Base-by-base conservation (phyloP, 2,888 invertebrate species). In the Drosophila paramelanica region DNA sequence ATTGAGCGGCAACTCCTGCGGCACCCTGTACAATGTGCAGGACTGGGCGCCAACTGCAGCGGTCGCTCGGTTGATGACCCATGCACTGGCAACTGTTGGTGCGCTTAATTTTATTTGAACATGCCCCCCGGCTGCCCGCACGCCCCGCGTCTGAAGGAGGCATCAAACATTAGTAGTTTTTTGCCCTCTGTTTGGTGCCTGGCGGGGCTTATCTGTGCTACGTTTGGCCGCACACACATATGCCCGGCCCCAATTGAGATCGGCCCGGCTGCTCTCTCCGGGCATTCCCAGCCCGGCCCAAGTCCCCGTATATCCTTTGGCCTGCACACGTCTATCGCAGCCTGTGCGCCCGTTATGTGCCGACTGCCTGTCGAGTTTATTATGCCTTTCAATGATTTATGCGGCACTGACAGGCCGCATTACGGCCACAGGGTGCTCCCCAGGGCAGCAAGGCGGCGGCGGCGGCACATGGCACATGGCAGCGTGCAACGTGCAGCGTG, bases 21-120 rank as follows among this genome's bases (percentile, higher is more conserved):
- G 2, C 74, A 67, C 77, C 74, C 77, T 77, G 13, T 77, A 61
- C 17, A 11, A 0, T 20, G 38, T 38, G 36, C 52, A 56, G 67
- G 10, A 41, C 20, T 17, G 23, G 14, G 51, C 56, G 36, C 23
- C 42, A 45, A 49, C 61, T 77, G 77, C 74, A 74, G 14, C 52
- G 73, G 43, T 39, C 46, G 58, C 56, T 49, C 81, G 65, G 82
- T 88, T 83, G 88, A 88, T 83, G 82, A 88, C 86, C 82, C 82
- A 77, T 86, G 69, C 72, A 68, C 70, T 65, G 73, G 68, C 52
- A 68, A 60, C 81, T 72, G 84, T 64, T 81, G 70, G 78, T 55
- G 69, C 62, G 72, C 77, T 67, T 88, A 77, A 83, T 82, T 88
- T 73, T 83, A 77, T 88, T 83, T 88, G 79, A 88, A 69, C 82